Base-by-base conservation (phyloP, 2,888 invertebrate genomes). In the Amblyjoppa fuscipennis region DNA sequence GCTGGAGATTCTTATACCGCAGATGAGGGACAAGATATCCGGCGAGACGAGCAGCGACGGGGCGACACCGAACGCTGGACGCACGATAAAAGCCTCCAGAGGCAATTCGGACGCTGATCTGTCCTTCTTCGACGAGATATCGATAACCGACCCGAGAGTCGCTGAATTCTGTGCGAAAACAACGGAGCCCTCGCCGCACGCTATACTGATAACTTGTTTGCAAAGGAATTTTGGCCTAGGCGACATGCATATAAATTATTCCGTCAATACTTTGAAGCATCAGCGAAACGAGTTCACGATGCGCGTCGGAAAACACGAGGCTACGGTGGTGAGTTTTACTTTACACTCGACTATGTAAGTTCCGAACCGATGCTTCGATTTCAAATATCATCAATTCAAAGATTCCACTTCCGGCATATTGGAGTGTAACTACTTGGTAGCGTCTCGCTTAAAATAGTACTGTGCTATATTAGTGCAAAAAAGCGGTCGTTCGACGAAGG, bases 131-230 rank as follows among this genome's bases (percentile, higher is more conserved):
- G 99, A 99, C 95, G 97, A 98, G 94, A 98, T 99, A 89, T 96
- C 97, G 89, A 98, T 99, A 80, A 98, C 98, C 93, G 99, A 99
- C 95, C 98, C 99, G 0, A 96, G 99, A 88, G 98, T 99, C 41
- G 96, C 97, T 66, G 99, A 99, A 94, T 97, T 99, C 94, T 99
- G 99, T 94, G 97, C 97, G n/a, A 98, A 98, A 94, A 98, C 99
- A 0, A 98, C 99, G 70, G 99, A 99, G 94, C 98, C 98, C 0
- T 97, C 98, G 11, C 99, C 99, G 0, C 99, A 98, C 95, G 97
- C 98, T 89, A 98, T 99, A 87, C 95, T 99, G 78, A 95, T 98
- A 69, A 99, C 98, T 5, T 99, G 99, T 92, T 95, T 99, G 83
- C 97, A 98, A 93, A 95, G 99, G 88, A 99, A 99, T 95, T 98